Conservation (phyloP, 1,140 invertebrate genomes). For the Bradysia coprophila region DNA sequence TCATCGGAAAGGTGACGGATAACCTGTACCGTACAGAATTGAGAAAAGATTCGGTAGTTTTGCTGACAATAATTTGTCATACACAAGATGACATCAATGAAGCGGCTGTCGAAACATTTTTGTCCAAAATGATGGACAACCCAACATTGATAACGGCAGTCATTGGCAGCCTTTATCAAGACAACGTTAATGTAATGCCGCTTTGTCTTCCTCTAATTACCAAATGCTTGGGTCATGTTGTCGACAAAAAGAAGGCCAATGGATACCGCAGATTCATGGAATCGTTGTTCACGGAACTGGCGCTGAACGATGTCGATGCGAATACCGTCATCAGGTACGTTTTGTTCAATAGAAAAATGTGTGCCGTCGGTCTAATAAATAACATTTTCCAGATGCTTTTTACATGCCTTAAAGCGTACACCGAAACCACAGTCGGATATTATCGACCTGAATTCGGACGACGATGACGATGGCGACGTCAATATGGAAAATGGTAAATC, state of each 20-base stretch:
- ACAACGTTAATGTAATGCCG: no score
- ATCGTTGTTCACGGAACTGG: no score
- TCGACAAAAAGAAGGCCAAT: no score
- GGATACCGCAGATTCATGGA: no score
- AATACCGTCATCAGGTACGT: slow-evolving; percentile 28
- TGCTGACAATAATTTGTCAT: slow-evolving; percentile 39
- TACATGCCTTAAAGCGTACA: slow-evolving; percentile 23
- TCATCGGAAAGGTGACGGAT: slow-evolving; percentile 32
- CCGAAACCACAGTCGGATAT: slow-evolving; percentile 16
- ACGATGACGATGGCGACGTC: slow-evolving; percentile 6
- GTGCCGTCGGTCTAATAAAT: slow-evolving; percentile 2
- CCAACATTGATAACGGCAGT: slow-evolving; percentile 13
- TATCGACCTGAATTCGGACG: slow-evolving; percentile 23
- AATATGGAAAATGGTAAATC: no score
- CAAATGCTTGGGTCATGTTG: no score
- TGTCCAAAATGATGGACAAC: slow-evolving; percentile 11
- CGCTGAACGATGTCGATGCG: no score
- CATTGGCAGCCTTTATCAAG: no score
- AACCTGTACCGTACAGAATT: slow-evolving; percentile 30
- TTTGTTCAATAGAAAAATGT: neutral
- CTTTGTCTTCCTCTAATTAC: no score
- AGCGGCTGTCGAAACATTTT: slow-evolving; percentile 15
- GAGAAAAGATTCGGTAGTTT: slow-evolving; percentile 31
- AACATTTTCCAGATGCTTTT: slow-evolving; percentile 9
- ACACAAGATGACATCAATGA: slow-evolving; percentile 29